Percentiles rank a stretch among this genome's conserved stretches.
phyloP scores from a whole-genome alignment of 2,888 invertebrate genomes.

The Adelognathus sp. region DNA sequence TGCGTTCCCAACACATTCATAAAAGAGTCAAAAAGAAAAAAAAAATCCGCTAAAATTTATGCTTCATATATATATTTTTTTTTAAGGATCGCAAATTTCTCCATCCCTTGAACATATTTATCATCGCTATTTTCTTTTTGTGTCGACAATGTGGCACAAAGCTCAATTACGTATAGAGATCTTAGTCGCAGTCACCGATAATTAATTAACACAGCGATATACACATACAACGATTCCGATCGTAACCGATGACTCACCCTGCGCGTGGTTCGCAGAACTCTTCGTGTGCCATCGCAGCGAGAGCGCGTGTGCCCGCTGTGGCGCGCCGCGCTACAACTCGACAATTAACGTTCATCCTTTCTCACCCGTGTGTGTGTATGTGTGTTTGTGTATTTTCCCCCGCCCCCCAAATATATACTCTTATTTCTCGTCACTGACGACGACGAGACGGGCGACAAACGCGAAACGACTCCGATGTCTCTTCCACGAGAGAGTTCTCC shows the following conservation, averaged over 20 bases:
- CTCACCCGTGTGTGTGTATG: not conserved
- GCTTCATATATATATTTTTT: too few relatives aligned
- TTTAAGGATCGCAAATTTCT: too few relatives aligned
- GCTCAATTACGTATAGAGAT: too few relatives aligned
- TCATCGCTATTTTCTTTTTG: too few relatives aligned
- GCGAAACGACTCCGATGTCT: too few relatives aligned
- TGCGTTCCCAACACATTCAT: slow-evolving; percentile 38
- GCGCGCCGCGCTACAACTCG: not conserved
- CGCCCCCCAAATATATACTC: too few relatives aligned
- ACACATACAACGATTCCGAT: not conserved
- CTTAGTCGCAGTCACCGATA: too few relatives aligned
- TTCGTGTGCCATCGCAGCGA: not conserved
- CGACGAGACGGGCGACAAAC: not conserved
- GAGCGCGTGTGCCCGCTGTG: not conserved
- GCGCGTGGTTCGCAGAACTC: not conserved
- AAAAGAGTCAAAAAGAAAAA: too few relatives aligned
- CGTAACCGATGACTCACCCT: slow-evolving; percentile 1
- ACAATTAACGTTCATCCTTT: not conserved
- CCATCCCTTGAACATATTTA: too few relatives aligned
- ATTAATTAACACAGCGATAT: not conserved
- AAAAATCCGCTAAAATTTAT: too few relatives aligned
- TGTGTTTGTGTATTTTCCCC: too few relatives aligned
- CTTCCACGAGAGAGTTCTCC: not conserved
- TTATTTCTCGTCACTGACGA: not conserved
- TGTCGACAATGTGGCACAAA: too few relatives aligned